phyloP scores from a whole-genome alignment of 2,888 invertebrate genomes.

The Acleris sparsana region DNA sequence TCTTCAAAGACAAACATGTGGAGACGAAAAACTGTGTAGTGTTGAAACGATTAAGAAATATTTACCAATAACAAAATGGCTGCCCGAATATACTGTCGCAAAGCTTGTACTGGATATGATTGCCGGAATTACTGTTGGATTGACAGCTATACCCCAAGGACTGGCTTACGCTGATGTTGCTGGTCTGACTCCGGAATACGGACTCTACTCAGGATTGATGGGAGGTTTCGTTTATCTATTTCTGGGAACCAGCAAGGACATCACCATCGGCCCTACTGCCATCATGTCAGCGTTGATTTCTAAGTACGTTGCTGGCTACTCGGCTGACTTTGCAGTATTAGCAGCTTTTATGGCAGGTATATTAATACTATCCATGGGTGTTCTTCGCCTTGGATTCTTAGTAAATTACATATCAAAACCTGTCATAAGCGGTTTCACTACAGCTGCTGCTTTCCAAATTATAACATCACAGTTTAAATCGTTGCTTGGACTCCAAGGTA shows the following conservation, averaged over 20 bases:
- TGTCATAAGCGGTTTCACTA: slow-evolving; percentile 89
- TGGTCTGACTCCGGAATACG: slow-evolving; percentile 86
- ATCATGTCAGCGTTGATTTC: slow-evolving; percentile 91
- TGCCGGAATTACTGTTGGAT: slow-evolving; percentile 89
- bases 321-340: slow-evolving; percentile 85
- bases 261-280: slow-evolving; percentile 90
- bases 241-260: slow-evolving; percentile 89
- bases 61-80: slow-evolving; percentile 86
- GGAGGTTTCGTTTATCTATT: slow-evolving; percentile 92
- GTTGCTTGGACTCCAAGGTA: slow-evolving; percentile 82
- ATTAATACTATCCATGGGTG: slow-evolving; percentile 85
- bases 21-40: slow-evolving; percentile 44
- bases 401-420: slow-evolving; percentile 90
- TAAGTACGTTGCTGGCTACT: slow-evolving; percentile 79
- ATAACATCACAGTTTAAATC: slow-evolving; percentile 87
- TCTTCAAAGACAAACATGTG: slow-evolving; percentile 20
- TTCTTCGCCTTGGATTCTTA: slow-evolving; percentile 87
- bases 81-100: slow-evolving; percentile 84
- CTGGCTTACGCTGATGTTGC: slow-evolving; percentile 88
- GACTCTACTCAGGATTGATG: slow-evolving; percentile 92
- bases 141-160: slow-evolving; percentile 89
- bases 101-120: slow-evolving; percentile 87
- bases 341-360: slow-evolving; percentile 87
- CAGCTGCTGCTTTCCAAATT: slow-evolving; percentile 89
- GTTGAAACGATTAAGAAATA: slow-evolving; percentile 58